Base-by-base conservation (phyloP, 2,888 invertebrate genomes). In the Phalera bucephala region DNA sequence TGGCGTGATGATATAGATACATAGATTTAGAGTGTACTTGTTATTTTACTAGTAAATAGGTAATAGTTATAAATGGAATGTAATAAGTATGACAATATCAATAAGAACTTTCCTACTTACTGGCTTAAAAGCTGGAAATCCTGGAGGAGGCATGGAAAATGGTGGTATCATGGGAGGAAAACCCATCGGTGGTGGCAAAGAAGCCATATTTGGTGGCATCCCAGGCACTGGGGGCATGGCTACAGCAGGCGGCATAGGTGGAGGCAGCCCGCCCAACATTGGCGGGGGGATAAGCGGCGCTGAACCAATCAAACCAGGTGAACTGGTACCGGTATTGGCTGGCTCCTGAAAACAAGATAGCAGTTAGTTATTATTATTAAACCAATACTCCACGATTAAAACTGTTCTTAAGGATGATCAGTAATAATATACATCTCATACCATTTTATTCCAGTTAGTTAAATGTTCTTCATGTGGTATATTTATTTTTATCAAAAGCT, bases 81-180 rank as follows among this genome's bases (percentile, higher is more conserved):
- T n/a, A n/a, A n/a, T n/a, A n/a, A n/a, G n/a, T n/a, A n/a, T n/a
- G n/a, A n/a, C n/a, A n/a, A n/a, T n/a, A n/a, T n/a, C n/a, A n/a
- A n/a, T n/a, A n/a, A 17, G 17, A 3, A 17, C 5, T 17, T 17
- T 17, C 3, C 9, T 26, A 62, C 72, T 56, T 63, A 81, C 82
- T 20, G 78, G 63, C 61, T 89, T 87, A 52, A 84, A 89, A 21
- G 84, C 68, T 15, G 91, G 91, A 74, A 94, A 94, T 20, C 95
- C 95, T 7, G 96, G 95, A 13, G 96, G 95, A 21, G 96, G 96
- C 70, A 95, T 93, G 22, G 92, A 93, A 73, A 95, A 95, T 12
- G 94, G 93, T 13, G 95, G 93, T 40, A 94, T 92, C 85, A 94
- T 92, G 1, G 92, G 91, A 5, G 92, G 92, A 55, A 90, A 91